Conservation (phyloP, 2,797 vertebrate species). For the Petrocephalus schoutedeni region DNA sequence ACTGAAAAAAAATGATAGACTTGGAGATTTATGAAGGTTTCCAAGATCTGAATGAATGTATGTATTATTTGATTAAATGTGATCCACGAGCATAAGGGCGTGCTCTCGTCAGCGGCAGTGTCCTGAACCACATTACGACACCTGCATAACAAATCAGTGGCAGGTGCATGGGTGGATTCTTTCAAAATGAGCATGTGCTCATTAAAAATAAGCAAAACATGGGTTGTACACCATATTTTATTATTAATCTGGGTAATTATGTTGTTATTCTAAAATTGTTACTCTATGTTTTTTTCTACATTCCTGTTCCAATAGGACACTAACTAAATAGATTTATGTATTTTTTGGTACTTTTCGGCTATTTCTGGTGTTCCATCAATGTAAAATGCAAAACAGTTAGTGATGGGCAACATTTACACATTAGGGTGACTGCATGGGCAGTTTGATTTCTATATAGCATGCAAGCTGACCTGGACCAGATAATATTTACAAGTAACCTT, state of each 20-base stretch:
- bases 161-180: neutral
- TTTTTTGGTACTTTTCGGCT: neutral
- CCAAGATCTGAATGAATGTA: neutral
- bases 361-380: neutral
- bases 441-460: neutral
- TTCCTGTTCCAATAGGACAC: neutral
- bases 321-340: neutral
- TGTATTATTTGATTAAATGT: neutral
- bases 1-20: neutral
- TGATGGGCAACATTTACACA: neutral
- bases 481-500: neutral
- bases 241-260: neutral
- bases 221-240: neutral
- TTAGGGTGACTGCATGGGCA: neutral
- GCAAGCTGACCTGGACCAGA: neutral
- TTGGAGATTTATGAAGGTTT: neutral
- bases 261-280: neutral
- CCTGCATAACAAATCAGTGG: neutral
- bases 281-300: neutral
- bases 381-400: neutral
- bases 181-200: neutral
- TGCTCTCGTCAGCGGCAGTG: neutral
- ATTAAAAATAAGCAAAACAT: neutral
- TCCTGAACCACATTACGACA: neutral
- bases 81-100: neutral